phyloP scores from a whole-genome alignment of 2,888 invertebrate species.

The Malthinus seriepunctatus region DNA sequence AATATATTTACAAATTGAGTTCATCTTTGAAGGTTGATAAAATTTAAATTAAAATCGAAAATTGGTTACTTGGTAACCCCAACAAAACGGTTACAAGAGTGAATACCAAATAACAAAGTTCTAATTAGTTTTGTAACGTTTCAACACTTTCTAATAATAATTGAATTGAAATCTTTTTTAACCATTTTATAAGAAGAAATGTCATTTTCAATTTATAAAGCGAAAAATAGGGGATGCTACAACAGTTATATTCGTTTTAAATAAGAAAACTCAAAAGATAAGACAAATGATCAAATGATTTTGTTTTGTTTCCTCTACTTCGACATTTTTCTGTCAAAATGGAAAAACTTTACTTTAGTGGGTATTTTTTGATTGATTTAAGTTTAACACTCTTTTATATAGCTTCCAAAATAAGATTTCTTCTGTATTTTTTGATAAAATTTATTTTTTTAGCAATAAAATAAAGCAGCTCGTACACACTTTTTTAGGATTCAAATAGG shows the following conservation, averaged over 20 bases:
- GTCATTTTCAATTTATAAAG: too few species aligned
- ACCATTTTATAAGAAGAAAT: too few species aligned
- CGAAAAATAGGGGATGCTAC: too few species aligned
- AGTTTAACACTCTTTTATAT: slow-evolving; percentile 25
- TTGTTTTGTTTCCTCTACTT: slow-evolving; percentile 30
- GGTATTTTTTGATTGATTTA: slow-evolving; percentile 35
- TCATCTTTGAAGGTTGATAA: too few species aligned
- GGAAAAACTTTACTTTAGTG: slow-evolving; percentile 24
- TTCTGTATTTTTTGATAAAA: background rate
- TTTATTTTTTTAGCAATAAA: background rate
- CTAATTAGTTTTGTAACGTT: too few species aligned
- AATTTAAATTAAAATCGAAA: too few species aligned
- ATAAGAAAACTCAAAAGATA: slow-evolving; percentile 15
- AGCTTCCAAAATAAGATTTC: slow-evolving; percentile 12
- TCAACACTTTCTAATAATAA: too few species aligned
- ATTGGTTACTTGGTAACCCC: too few species aligned
- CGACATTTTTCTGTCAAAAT: slow-evolving; percentile 30
- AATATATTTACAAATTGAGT: too few species aligned
- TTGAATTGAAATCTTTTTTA: too few species aligned
- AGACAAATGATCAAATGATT: slow-evolving; percentile 34
- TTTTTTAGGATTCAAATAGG: slow-evolving; percentile 36
- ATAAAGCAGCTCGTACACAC: slow-evolving; percentile 8
- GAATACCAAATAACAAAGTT: too few species aligned
- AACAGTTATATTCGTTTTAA: background rate
- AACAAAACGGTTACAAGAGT: too few species aligned